A percentile compares a stretch with the other conserved stretches of the same genome.
phyloP scores from a whole-genome alignment of 2,888 invertebrate genomes.

The Nomada ruficornis region DNA sequence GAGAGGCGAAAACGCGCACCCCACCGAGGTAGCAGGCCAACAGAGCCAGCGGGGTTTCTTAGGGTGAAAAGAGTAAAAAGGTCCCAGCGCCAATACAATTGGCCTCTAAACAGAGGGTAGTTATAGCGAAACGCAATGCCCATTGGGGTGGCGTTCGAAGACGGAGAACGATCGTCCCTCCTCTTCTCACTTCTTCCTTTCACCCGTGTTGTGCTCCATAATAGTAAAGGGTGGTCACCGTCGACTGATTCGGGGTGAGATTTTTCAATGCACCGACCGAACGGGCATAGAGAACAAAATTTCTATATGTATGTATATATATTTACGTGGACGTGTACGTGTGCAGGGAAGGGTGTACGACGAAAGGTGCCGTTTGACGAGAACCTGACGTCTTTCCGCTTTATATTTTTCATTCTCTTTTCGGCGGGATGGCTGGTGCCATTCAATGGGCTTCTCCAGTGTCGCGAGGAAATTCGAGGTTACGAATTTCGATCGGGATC shows the following conservation, averaged over 20 bases:
- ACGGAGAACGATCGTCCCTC: conserved; percentile 30
- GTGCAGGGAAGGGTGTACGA: conserved; percentile 46
- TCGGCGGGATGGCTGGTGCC: conserved; percentile 37
- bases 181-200: conserved; percentile 6
- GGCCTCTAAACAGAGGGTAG: conserved; percentile 81
- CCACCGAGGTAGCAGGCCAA: conserved; percentile 75
- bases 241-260: conserved; percentile 71
- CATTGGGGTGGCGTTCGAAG: conserved; percentile 59
- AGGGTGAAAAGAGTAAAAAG: conserved; percentile 75
- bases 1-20: conserved; percentile 62
- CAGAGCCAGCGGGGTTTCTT: conserved; percentile 79
- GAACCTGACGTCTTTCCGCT: conserved; percentile 76
- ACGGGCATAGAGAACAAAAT: conserved; percentile 42
- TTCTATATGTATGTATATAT: neutral
- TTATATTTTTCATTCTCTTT: conserved; percentile 50
- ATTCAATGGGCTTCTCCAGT: conserved; percentile 75
- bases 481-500: conserved; percentile 62
- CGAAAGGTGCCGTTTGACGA: conserved; percentile 73
- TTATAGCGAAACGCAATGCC: conserved; percentile 77
- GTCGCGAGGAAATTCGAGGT: conserved; percentile 76
- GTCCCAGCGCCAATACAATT: conserved; percentile 76
- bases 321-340: conserved; percentile 18
- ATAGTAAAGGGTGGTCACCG: conserved; percentile 77
- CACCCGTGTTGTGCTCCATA: conserved; percentile 42
- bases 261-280: conserved; percentile 68